phyloP scores from a whole-genome alignment of 2,113 vertebrate species.

The Neotoma lepida region DNA sequence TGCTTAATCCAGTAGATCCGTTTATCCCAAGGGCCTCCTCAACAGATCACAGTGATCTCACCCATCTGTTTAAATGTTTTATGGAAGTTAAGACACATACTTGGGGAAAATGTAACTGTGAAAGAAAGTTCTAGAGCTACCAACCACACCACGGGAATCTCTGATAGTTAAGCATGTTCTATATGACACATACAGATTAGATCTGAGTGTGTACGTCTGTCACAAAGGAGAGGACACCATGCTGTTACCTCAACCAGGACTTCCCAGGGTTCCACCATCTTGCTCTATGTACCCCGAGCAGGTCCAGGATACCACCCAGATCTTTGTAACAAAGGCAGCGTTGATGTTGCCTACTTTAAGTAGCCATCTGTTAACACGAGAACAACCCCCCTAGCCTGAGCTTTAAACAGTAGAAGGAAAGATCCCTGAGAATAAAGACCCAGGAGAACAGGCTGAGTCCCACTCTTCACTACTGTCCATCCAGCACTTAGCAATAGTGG shows the following conservation, averaged over 20 bases:
- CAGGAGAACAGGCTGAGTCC: neutral
- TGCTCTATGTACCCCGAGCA: neutral
- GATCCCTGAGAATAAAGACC: neutral
- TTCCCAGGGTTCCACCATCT: neutral
- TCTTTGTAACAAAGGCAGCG: neutral
- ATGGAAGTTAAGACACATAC: conserved; percentile 22
- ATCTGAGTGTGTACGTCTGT: neutral
- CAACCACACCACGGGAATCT: neutral
- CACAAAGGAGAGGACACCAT: neutral
- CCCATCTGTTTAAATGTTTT: neutral
- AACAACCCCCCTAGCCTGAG: neutral
- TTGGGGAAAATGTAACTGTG: neutral
- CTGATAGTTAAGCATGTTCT: neutral
- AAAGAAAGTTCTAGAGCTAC: neutral
- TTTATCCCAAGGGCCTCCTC: neutral
- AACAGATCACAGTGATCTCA: neutral
- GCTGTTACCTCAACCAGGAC: rapidly evolving
- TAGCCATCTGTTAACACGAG: neutral
- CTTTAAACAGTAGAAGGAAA: neutral
- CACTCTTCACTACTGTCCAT: neutral
- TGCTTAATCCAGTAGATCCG: conserved; percentile 5
- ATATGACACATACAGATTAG: neutral
- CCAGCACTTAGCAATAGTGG: neutral
- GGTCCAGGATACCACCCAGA: neutral
- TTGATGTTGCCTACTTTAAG: neutral